These are phyloP conservation scores for Calosoma granatense DNA, from an alignment of 1,140 invertebrate genomes.

Conservation along the genomic window DNA sequence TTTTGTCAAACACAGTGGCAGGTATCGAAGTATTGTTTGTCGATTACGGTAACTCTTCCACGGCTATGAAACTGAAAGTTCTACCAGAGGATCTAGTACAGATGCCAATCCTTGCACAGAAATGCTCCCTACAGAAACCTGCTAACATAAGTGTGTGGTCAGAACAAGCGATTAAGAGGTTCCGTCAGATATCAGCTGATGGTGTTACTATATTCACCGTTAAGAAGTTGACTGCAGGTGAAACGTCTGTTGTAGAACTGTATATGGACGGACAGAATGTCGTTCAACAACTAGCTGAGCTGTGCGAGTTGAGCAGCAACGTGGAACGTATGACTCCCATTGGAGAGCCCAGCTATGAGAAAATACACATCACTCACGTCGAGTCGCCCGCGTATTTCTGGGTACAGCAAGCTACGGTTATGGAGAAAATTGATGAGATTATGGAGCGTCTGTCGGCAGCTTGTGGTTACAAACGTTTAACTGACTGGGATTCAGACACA, in stretches of 20 bases:
- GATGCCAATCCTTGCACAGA: conserved; percentile 47
- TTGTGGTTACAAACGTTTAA: conserved; percentile 37
- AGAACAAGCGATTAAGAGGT: conserved; percentile 48
- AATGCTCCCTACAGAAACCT: conserved; percentile 51
- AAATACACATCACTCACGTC: conserved; percentile 43
- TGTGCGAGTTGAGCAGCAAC: conserved; percentile 27
- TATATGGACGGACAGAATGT: conserved; percentile 49
- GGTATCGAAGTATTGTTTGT: conserved; percentile 53
- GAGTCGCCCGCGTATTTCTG: conserved; percentile 52
- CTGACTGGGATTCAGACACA: conserved; percentile 39
- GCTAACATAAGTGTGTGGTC: conserved; percentile 50
- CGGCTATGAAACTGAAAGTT: conserved; percentile 44
- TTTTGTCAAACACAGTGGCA: conserved; percentile 46
- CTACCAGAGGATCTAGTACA: conserved; percentile 51
- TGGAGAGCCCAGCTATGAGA: conserved; percentile 24
- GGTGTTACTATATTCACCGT: conserved; percentile 54
- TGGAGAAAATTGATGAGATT: conserved; percentile 44
- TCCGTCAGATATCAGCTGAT: conserved; percentile 49
- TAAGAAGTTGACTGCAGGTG: conserved; percentile 49
- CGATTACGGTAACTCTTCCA: conserved; percentile 62
- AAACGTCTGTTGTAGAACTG: conserved; percentile 53
- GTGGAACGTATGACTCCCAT: conserved; percentile 26
- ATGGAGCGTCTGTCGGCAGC: conserved; percentile 41
- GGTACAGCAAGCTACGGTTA: conserved; percentile 46
- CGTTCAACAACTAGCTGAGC: conserved; percentile 40